These are phyloP conservation scores for Dendrolimus kikuchii DNA, from an alignment of 1,140 invertebrate genomes.

Conservation along the genomic window DNA sequence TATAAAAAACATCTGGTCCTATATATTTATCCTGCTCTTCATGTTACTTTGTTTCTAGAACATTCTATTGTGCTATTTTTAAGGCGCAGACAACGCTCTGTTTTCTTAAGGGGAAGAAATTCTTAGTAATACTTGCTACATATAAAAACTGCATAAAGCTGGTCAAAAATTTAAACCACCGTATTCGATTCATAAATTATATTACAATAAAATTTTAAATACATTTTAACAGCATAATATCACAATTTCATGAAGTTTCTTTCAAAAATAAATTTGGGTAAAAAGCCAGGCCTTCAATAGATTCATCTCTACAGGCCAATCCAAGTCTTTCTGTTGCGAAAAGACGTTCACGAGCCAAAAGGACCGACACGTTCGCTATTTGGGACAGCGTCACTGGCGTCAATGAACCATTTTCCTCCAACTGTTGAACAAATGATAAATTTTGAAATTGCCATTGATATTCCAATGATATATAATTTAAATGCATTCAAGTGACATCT, in stretches of 20 bases:
- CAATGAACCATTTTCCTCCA: constrained; percentile 81
- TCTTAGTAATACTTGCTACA: too few relatives aligned
- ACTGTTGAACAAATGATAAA: constrained; percentile 71
- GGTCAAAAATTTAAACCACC: too few relatives aligned
- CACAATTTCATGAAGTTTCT: constrained; percentile 27
- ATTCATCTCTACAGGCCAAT: constrained; percentile 93
- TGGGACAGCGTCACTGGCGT: constrained; percentile 91
- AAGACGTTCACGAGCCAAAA: constrained; percentile 90
- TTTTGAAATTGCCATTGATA: constrained; percentile 7
- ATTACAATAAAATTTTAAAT: neutral
- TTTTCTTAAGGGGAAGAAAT: too few relatives aligned
- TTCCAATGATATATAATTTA: too few relatives aligned
- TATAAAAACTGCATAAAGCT: too few relatives aligned
- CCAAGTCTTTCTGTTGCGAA: constrained; percentile 88
- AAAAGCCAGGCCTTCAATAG: constrained; percentile 93
- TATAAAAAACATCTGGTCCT: too few relatives aligned
- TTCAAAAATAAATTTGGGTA: constrained; percentile 90
- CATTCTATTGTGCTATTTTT: too few relatives aligned
- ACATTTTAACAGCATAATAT: constrained; percentile 7
- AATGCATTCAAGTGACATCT: too few relatives aligned
- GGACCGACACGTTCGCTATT: constrained; percentile 85
- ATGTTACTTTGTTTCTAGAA: too few relatives aligned
- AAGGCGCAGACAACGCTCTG: too few relatives aligned
- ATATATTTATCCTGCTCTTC: too few relatives aligned
- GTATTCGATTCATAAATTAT: neutral